Base-by-base conservation (phyloP, 2,888 invertebrate species). In the Lymantria monacha region DNA sequence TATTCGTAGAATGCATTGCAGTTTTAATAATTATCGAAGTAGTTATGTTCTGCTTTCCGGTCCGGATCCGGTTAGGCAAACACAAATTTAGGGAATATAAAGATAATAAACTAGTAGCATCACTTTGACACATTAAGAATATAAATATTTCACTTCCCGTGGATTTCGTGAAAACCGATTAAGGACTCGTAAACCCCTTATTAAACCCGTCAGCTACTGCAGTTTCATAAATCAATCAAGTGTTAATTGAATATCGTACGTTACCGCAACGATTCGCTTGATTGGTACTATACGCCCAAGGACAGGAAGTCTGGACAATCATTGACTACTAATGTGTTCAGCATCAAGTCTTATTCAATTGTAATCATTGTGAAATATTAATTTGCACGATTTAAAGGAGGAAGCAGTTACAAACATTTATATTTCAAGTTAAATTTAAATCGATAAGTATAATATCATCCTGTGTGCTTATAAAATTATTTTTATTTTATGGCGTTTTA, bases 291-390 rank as follows among this genome's bases (percentile, higher is more conserved):
- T 68, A 57, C 56, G 58, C 48, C 61, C 65, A 69, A 66, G 61
- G 71, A 65, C 70, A 71, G 71, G 70, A 70, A 65, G 63, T 53
- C 53, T 57, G 53, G 31, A 62, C 70, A 55, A 13, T 42, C 37
- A 54, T 48, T 49, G 71, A 69, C 57, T 70, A 51, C 65, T 62
- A 69, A 69, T 52, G 48, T 48, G 13, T 40, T n/a, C 51, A 53
- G 56, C 49, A 55, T 61, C 49, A 53, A 53, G 37, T 31, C 37
- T 43, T 55, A 54, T 58, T 53, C 54, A 50, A 52, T 41, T 9
- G n/a, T 41, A 12, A 44, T 64, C 55, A 65, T 63, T 61, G 67
- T 63, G 42, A 66, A 57, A 52, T 57, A 49, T 53, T 49, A 42
- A 46, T 46, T 42, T 46, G 33, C 33, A 33, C 9, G 33, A 33